phyloP scores from a whole-genome alignment of 2,888 invertebrate genomes.

The Pristionchus mayeri region DNA sequence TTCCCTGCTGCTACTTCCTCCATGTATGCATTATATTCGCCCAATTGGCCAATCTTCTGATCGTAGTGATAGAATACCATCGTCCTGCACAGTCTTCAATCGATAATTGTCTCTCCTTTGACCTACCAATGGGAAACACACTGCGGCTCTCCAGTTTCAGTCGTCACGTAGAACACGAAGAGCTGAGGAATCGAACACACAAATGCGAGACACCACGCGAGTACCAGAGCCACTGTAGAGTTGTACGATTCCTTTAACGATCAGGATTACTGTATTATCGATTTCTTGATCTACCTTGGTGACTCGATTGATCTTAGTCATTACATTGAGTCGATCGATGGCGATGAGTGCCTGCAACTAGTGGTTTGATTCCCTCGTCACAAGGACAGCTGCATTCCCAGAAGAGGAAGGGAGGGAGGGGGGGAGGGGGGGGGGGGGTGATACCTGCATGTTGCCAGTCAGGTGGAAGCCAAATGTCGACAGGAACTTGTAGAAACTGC shows the following conservation, averaged over 20 bases:
- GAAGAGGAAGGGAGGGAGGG: not conserved
- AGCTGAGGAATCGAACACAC: conserved; percentile 64
- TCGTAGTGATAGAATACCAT: not conserved
- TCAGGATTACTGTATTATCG: not conserved
- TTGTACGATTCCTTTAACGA: conserved; percentile 38
- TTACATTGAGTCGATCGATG: conserved; percentile 63
- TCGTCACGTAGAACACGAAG: conserved; percentile 57
- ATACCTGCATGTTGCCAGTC: conserved; percentile 67
- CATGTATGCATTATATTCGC: not conserved
- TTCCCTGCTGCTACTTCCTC: not conserved
- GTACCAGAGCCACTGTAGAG: not conserved
- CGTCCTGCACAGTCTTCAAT: not conserved
- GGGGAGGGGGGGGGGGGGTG: no score
- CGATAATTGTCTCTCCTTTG: not conserved
- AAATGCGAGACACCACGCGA: conserved; percentile 62
- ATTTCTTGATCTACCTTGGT: not conserved
- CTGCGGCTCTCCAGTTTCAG: conserved; percentile 57
- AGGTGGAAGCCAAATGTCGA: conserved; percentile 66
- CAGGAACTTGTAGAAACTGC: conserved; percentile 63
- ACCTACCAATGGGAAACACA: conserved; percentile 62
- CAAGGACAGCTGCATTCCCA: not conserved
- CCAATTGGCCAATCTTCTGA: no score
- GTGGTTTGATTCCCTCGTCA: not conserved
- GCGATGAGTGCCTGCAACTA: conserved; percentile 60
- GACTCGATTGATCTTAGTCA: conserved; percentile 54